Conservation (phyloP, 30 jellyfish, hydroid and myxozoan genomes). For the Haliclystus octoradiatus region DNA sequence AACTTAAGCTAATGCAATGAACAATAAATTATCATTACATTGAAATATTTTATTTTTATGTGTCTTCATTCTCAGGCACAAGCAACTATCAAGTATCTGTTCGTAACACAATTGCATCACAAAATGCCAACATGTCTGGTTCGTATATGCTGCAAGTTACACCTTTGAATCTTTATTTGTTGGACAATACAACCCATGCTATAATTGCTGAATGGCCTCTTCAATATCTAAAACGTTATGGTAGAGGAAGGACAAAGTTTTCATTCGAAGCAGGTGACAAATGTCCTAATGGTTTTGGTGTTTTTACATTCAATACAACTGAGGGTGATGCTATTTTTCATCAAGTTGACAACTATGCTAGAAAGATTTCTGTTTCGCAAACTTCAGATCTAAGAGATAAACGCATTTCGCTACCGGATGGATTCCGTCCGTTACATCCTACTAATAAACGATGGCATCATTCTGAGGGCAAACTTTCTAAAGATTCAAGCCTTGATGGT, state of each 20-base stretch:
- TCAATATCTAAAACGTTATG: constrained; percentile 88
- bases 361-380: constrained; percentile 53
- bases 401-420: constrained; percentile 62
- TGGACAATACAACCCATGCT: constrained; percentile 53
- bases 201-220: constrained; percentile 94
- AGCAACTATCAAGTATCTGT: constrained; percentile 68
- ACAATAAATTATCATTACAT: no score
- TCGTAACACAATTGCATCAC: constrained; percentile 94
- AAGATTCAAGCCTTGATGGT: constrained; percentile 17
- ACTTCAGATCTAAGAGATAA: constrained; percentile 24
- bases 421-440: constrained; percentile 56
- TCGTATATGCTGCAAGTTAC: constrained; percentile 71
- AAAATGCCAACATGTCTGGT: constrained; percentile 92
- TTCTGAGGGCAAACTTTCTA: constrained; percentile 86
- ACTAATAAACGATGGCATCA: constrained; percentile 51
- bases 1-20: no score
- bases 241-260: constrained; percentile 93
- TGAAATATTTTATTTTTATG: no score
- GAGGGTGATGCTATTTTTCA: constrained; percentile 98
- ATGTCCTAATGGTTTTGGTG: constrained; percentile 87
- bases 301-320: constrained; percentile 79
- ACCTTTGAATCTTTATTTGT: constrained; percentile 35
- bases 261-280: constrained; percentile 97
- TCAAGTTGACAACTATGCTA: constrained; percentile 68
- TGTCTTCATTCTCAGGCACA: no score